These are phyloP conservation scores for Thera britannica DNA, from an alignment of 2,888 invertebrate genomes.

Conservation along the genomic window DNA sequence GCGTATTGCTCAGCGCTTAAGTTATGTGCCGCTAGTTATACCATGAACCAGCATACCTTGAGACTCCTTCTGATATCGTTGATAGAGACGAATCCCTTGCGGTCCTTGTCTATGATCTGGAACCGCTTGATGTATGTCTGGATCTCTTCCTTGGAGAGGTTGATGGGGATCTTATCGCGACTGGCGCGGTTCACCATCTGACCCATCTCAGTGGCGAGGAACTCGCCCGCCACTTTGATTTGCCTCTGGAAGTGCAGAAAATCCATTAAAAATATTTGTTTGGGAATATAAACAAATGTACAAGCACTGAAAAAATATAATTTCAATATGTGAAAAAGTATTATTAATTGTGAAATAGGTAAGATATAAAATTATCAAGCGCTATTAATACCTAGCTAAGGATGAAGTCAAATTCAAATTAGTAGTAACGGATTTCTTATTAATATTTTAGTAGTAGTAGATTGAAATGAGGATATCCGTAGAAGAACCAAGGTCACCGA, in stretches of 20 bases:
- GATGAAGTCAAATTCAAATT: no score
- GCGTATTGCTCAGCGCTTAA: no score
- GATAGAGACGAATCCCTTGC: constrained; percentile 99
- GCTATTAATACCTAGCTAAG: no score
- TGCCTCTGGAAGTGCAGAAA: constrained; percentile 86
- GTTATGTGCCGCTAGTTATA: background rate
- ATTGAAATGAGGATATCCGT: no score
- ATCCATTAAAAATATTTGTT: background rate
- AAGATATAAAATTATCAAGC: no score
- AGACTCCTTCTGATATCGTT: constrained; percentile 98
- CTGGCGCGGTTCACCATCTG: constrained; percentile 95
- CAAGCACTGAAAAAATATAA: no score
- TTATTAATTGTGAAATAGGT: no score
- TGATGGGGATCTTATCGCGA: constrained; percentile 94
- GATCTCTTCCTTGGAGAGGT: constrained; percentile 97
- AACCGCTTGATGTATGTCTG: constrained; percentile 97
- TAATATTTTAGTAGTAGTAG: no score
- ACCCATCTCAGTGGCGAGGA: constrained; percentile 98
- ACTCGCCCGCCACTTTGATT: constrained; percentile 91
- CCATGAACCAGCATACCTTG: constrained; percentile 87
- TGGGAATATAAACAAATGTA: no score
- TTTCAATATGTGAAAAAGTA: no score
- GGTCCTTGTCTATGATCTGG: constrained; percentile 97
- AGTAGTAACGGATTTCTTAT: no score
- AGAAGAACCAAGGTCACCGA: no score